phyloP scores from a whole-genome alignment of 2,888 invertebrate genomes.

The Pinctada fucata region DNA sequence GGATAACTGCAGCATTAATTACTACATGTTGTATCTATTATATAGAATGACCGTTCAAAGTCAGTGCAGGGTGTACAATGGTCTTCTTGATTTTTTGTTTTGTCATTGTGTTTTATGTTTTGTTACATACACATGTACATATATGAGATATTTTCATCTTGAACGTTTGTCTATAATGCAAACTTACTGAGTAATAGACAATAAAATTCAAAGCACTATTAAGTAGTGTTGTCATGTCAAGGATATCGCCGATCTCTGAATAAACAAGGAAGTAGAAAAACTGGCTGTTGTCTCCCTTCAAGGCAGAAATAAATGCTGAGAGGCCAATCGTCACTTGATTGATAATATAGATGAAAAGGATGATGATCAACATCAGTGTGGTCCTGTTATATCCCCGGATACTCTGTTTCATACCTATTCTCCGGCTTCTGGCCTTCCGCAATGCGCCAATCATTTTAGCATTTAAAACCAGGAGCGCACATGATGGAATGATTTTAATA shows the following conservation, averaged over 20 bases:
- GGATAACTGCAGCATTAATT: too few relatives aligned
- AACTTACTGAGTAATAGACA: slow-evolving; percentile 11
- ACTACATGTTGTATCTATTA: too few relatives aligned
- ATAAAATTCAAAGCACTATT: slow-evolving; percentile 16
- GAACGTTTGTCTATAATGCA: background rate
- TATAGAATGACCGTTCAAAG: too few relatives aligned
- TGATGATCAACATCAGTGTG: slow-evolving; percentile 9
- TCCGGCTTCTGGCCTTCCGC: background rate
- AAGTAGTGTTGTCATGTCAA: slow-evolving; percentile 1
- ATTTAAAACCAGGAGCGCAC: background rate
- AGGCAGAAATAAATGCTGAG: slow-evolving; percentile 9
- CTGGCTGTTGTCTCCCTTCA: slow-evolving; percentile 3
- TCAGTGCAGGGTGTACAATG: too few relatives aligned
- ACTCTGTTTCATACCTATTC: background rate
- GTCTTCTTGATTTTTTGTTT: too few relatives aligned
- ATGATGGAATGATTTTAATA: slow-evolving; percentile 15
- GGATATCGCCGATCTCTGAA: slow-evolving; percentile 6
- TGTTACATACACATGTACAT: too few relatives aligned
- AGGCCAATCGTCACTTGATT: slow-evolving; percentile 11
- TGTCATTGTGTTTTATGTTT: too few relatives aligned
- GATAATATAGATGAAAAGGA: slow-evolving; percentile 15
- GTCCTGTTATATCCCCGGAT: slow-evolving; percentile 7
- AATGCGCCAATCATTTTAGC: slow-evolving; percentile 7
- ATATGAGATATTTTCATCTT: background rate
- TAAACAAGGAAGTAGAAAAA: slow-evolving; percentile 23